Evolutionary conservation across 1,140 invertebrate genomes (phyloP).

Genomic region (Drosophila hydei): DNA sequence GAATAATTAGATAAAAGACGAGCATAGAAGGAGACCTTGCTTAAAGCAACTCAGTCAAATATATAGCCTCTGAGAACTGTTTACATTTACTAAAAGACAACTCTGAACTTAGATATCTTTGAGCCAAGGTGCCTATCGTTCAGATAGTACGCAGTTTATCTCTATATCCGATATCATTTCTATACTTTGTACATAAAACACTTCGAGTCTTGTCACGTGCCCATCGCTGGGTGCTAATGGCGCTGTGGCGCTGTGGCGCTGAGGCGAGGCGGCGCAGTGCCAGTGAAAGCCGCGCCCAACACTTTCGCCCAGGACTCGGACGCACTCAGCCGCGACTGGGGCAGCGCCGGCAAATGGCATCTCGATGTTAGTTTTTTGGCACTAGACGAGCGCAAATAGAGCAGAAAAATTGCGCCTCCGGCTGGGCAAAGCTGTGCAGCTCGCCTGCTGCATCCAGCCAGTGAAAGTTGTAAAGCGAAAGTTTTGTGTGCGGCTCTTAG

Average conservation of each 20-base stretch:
- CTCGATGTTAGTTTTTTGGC: constrained; percentile 75
- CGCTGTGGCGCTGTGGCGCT: constrained; percentile 9
- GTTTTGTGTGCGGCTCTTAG: constrained; percentile 42
- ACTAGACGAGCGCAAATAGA: constrained; percentile 76
- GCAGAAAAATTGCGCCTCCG: constrained; percentile 75
- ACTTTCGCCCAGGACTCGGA: constrained; percentile 46
- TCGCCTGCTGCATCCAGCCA: no score
- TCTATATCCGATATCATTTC: neutral
- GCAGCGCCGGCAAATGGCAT: constrained; percentile 69
- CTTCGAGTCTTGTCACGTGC: constrained; percentile 50
- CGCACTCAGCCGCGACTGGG: constrained; percentile 53
- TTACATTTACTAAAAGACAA: no score
- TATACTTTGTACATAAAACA: constrained; percentile 1
- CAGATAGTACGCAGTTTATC: constrained; percentile 2
- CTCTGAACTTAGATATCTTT: no score
- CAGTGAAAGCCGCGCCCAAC: constrained; percentile 39
- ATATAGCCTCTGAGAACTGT: no score
- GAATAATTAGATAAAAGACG: no score
- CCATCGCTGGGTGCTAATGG: constrained; percentile 53
- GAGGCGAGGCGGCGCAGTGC: constrained; percentile 9
- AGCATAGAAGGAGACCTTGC: no score
- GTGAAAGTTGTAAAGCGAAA: constrained; percentile 69
- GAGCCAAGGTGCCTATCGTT: no score
- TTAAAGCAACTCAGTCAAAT: no score
- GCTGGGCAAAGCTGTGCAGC: neutral